Evolutionary conservation across 1,140 invertebrate genomes (phyloP).

Genomic region (Cherax quadricarinatus): DNA sequence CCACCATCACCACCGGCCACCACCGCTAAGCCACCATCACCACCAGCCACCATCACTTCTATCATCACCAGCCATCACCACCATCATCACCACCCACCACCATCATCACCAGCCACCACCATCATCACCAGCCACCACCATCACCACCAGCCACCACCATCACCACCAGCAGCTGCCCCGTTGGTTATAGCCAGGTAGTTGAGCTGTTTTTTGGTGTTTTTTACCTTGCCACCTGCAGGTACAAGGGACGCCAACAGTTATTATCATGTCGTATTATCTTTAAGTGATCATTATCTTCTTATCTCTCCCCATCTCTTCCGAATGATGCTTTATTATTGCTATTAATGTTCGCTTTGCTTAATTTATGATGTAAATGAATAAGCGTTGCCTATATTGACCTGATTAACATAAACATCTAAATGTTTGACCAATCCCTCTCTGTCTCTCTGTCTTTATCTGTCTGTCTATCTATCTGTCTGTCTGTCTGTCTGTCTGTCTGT

Average conservation of each 20-base stretch:
- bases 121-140: neutral
- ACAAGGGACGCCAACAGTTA: conserved; percentile 6
- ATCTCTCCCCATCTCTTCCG: conserved; percentile 19
- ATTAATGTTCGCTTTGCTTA: conserved; percentile 44
- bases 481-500: no score
- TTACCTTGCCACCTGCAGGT: conserved; percentile 9
- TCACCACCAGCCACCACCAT: no score
- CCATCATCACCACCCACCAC: no score
- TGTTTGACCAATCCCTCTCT: no score
- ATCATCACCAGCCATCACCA: no score
- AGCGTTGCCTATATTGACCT: neutral
- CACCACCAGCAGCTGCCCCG: neutral
- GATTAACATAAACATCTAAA: no score
- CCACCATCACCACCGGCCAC: neutral
- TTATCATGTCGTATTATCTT: conserved; percentile 49
- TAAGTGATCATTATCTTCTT: conserved; percentile 41
- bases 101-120: no score
- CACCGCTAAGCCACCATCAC: neutral
- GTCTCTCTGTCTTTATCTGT: no score
- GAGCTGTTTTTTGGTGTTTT: neutral
- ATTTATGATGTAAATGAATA: conserved; percentile 4
- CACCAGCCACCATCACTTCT: neutral
- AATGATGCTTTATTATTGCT: conserved; percentile 17
- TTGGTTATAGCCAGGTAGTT: no score
- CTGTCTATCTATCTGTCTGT: no score